These are phyloP conservation scores for Callinectes sapidus DNA, from an alignment of 2,888 invertebrate species.

Conservation along the genomic window DNA sequence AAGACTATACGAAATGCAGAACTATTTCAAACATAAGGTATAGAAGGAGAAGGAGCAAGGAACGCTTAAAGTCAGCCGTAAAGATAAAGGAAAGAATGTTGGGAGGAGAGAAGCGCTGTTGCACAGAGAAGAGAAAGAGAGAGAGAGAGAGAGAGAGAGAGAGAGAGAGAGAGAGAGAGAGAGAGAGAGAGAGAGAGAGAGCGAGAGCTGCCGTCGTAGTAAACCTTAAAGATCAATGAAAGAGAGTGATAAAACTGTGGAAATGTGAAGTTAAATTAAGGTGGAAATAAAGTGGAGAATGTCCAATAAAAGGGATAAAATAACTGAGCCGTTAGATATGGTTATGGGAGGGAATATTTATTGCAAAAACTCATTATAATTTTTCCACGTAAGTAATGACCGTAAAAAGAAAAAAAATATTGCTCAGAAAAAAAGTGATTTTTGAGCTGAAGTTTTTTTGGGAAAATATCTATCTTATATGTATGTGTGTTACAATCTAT, in stretches of 20 bases:
- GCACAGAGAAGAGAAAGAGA: not conserved
- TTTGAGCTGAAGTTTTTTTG: no score
- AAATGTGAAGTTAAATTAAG: not conserved
- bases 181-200: not conserved
- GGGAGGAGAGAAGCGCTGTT: not conserved
- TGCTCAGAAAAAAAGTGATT: no score
- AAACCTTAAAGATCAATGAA: constrained; percentile 1
- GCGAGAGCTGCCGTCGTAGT: not conserved
- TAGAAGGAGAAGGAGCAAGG: not conserved
- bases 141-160: constrained; percentile 1
- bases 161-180: not conserved
- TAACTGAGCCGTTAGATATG: not conserved
- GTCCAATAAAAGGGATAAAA: not conserved
- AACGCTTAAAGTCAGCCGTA: not conserved
- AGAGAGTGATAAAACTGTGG: not conserved
- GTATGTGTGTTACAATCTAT: no score
- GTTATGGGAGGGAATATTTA: not conserved
- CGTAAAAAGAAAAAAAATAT: not conserved
- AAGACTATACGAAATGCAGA: not conserved
- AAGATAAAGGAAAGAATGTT: not conserved
- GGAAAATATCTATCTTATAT: no score
- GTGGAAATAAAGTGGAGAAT: not conserved
- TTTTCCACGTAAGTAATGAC: not conserved
- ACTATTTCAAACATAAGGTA: not conserved
- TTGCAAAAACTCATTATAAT: not conserved